A percentile compares a stretch with the other conserved stretches of the same genome.
Conservation (phyloP, 2,797 vertebrate genomes). For the Esox masquinongy region DNA sequence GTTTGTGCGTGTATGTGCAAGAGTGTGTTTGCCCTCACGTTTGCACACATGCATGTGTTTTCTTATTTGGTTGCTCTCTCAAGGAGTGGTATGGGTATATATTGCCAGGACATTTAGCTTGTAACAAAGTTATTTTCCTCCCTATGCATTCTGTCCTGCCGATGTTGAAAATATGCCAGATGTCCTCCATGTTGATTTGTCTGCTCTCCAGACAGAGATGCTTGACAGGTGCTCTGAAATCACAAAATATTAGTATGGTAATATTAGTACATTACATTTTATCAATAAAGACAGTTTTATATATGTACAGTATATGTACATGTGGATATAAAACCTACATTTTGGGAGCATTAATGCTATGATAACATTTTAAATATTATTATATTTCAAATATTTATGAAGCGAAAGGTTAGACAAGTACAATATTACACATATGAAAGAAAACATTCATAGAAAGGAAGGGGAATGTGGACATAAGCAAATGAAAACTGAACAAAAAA, state of each 20-base stretch:
- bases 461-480: too few species aligned
- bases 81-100: conserved; percentile 8
- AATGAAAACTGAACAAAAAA: too few species aligned
- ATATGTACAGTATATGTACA: too few species aligned
- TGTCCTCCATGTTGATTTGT: conserved; percentile 7
- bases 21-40: neutral
- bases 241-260: neutral
- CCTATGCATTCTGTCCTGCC: conserved; percentile 6
- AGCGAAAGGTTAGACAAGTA: too few species aligned
- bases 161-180: conserved; percentile 17
- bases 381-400: too few species aligned
- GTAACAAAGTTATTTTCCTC: conserved; percentile 10
- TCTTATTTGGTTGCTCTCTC: conserved; percentile 2
- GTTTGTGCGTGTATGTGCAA: neutral
- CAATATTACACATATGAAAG: too few species aligned
- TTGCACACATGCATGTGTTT: neutral
- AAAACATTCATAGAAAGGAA: too few species aligned
- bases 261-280: too few species aligned
- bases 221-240: neutral
- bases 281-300: too few species aligned
- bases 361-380: too few species aligned
- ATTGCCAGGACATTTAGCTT: conserved; percentile 14
- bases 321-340: too few species aligned
- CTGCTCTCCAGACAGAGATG: neutral
- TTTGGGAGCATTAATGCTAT: too few species aligned